A percentile compares a stretch with the other conserved stretches of the same genome.
Evolutionary conservation across 2,113 vertebrate species (phyloP).

Genomic region (Collichthys lucidus): DNA sequence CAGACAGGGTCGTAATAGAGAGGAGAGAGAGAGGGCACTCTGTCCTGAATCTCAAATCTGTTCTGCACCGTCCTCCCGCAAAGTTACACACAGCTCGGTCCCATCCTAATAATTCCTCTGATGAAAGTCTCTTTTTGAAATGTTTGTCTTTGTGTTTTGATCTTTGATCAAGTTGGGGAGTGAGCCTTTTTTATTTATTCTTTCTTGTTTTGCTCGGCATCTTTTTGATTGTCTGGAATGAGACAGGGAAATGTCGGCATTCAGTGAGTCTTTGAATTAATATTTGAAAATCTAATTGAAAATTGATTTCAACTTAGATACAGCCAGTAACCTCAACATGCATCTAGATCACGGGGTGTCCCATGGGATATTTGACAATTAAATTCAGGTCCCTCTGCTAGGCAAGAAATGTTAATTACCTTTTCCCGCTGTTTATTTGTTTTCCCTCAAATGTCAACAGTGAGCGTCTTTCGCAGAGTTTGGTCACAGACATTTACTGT

Average conservation of each 20-base stretch:
- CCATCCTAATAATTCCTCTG: conserved; percentile 33
- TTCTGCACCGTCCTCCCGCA: conserved; percentile 42
- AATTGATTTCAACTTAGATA: background rate
- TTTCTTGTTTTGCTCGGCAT: conserved; percentile 35
- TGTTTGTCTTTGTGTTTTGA: conserved; percentile 34
- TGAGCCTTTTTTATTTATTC: conserved; percentile 32
- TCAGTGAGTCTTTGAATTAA: conserved; percentile 4
- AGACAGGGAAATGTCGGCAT: background rate
- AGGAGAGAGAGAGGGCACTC: conserved; percentile 42
- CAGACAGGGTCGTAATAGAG: conserved; percentile 69
- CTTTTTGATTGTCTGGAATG: conserved; percentile 12
- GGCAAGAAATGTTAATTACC: conserved; percentile 25
- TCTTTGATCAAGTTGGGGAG: conserved; percentile 32
- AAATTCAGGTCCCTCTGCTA: conserved; percentile 6
- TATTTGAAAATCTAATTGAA: conserved; percentile 25
- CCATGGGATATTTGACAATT: background rate
- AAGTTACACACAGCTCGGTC: conserved; percentile 35
- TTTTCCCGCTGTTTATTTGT: conserved; percentile 25
- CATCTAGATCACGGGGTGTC: background rate
- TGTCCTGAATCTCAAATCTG: conserved; percentile 68
- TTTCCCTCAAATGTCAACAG: conserved; percentile 57
- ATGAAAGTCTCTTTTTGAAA: conserved; percentile 42
- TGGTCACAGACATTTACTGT: conserved; percentile 31
- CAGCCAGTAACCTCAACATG: background rate
- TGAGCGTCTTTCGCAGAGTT: conserved; percentile 37